Base-by-base conservation (phyloP, 2,113 vertebrate genomes). In the Bos javanicus region DNA sequence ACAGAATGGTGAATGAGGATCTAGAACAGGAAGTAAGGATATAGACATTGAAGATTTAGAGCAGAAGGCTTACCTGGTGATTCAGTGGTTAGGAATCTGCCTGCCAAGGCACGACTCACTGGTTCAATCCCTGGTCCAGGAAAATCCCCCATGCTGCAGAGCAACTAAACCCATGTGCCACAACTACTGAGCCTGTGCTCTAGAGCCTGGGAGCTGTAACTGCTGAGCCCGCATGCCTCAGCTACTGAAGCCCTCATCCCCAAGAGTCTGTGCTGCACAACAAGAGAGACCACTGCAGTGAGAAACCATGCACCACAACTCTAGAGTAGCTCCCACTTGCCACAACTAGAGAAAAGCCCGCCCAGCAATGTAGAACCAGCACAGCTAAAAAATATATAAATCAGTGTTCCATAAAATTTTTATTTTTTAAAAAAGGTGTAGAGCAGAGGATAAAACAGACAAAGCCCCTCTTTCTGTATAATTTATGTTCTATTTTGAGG, bases 91-190 rank as follows among this genome's bases (percentile, higher is more conserved):
- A 13, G 43, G 39, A 76, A 26, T 76, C 71, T 43, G 12, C 71
- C 71, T 76, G 23, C 71, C 6, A 43, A 14, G 7, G 36, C 71
- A 26, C 1, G 3, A 26, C 21, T 26, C 36, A 76, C 71, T 43
- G 39, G 39, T 26, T 76, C 71, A 43, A 15, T 76, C 23, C 36
- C 39, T 76, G 71, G 12, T 43, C 23, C 39, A 76, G 71, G 71
- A 76, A 43, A 23, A 76, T 15, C 39, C 39, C 23, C 21, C 71
- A 17, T 43, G 39, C 71, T 7, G 3, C 23, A 76, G 39, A 43
- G 71, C 21, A 26, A 7, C 23, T 43, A 76, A 76, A 39, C 23
- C 39, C 71, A 1, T 0, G 2, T 43, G 39, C 21, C 21, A 1
- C 23, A 76, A 2, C 23, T 43, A 25, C 71, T 43, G 71, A 43